Evolutionary conservation across 2,888 invertebrate species (phyloP), one percentile per base, ranked within the genome.

Genomic region (Neocrepidodera transversa): DNA sequence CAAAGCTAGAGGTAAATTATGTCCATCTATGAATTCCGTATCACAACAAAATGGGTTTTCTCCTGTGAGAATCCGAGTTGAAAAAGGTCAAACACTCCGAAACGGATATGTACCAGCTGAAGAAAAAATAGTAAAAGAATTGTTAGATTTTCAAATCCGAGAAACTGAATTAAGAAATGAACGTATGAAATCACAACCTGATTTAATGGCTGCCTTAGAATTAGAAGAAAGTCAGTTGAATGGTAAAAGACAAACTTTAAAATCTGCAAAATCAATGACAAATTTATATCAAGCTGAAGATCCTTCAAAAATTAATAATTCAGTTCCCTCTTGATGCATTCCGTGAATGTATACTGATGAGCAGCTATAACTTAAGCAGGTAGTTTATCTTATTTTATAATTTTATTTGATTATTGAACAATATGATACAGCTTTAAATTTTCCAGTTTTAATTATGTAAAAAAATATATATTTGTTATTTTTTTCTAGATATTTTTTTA

Each of bases 51-150:
- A 74, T 70, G 66, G 67, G 3, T 70, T 76, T 48, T 68, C 71
- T 57, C 76, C 76, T 40, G 79, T 82, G 1, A 77, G 80, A 55
- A 73, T 78, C 28, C 68, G 67, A 18, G 70, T 78, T 42, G 76
- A 79, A 55, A 75, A 78, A 65, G 67, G 87, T 0, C 85, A 86
- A 67, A 86, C 86, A 1, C 82, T 88, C 26, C 83, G 92, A 55
- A 91, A 90, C 66, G 92, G 92, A 11, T 92, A 86, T 76, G 87
- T 92, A 2, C 90, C 93, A 0, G 92, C 94, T 1, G 93, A 95
- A 76, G 90, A 92, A 71, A 93, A 92, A 79, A 95, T 95, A 70
- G 63, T 65, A 11, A 67, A 66, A 49, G 95, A 95, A 78, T 80
- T 95, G 49, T 84, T 87, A 74, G 94, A 95, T 71, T 90, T 94